Evolutionary conservation across 2,888 invertebrate genomes (phyloP), one percentile per base, ranked within the genome.

Genomic region (Calephelis perditalis): DNA sequence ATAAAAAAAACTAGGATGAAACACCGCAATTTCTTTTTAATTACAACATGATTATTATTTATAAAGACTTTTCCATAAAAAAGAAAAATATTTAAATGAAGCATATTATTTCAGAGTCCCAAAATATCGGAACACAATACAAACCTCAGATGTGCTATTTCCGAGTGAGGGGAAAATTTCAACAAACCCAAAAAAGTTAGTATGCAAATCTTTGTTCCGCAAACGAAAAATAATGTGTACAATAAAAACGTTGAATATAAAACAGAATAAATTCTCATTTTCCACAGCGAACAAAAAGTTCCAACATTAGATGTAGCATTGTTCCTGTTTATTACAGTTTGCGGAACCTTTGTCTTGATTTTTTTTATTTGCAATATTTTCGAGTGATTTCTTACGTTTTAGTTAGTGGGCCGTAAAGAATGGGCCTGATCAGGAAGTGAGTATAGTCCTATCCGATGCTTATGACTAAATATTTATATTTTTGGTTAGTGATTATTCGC

Each of bases 261-360:
- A 66, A 63, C 61, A 56, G 58, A 67, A 65, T 67, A 66, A 67
- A 63, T 66, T 66, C 66, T 66, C 64, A 62, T 66, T 66, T 61
- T 62, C 61, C 62, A 60, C 62, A 59, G 61, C 43, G 60, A 65
- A 63, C 61, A 65, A 65, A 67, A 67, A 66, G 57, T 64, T 61
- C 61, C 35, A 44, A 59, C 63, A 62, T 67, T 64, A 67, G 52
- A 52, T 52, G 52, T 52, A 52, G 52, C 52, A 26, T 52, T 52
- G 52, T 52, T 52, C 26, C 52, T 52, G 52, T 52, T 52, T 52
- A 52, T 52, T 52, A 26, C 52, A 52, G 11, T 52, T 35, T 35
- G 35, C 52, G 9, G 26, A 52, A 4, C 11, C 52, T 52, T 52
- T 52, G 52, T 52, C 35, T 52, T 52, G 35, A 10, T 35, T 52